Evolutionary conservation across 2,113 vertebrate genomes (phyloP).

Genomic region (Illadopsis cleaveri): DNA sequence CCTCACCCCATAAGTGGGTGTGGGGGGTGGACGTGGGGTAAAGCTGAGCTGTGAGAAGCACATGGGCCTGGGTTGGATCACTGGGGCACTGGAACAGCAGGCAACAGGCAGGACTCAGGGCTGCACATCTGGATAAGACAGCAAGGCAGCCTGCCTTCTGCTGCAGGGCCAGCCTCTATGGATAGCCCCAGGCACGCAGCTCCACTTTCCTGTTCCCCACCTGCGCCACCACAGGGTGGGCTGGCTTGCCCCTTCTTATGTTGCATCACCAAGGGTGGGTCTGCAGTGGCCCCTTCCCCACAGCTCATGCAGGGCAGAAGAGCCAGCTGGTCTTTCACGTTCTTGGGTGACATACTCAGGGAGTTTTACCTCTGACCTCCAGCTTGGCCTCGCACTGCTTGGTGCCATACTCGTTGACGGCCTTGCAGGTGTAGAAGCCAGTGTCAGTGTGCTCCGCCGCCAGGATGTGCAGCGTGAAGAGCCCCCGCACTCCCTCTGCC

Average conservation of each 20-base stretch:
- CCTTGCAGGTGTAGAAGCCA: conserved; percentile 93
- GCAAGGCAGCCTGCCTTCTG: neutral
- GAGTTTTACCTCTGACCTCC: conserved; percentile 89
- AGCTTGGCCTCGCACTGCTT: conserved; percentile 92
- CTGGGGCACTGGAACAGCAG: neutral
- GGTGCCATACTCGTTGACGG: conserved; percentile 95
- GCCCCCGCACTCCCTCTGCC: conserved; percentile 76
- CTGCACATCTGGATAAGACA: neutral
- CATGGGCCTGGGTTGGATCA: neutral
- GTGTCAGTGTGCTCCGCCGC: conserved; percentile 82
- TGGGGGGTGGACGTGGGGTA: rapidly evolving
- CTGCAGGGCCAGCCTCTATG: neutral
- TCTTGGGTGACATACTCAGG: rapidly evolving
- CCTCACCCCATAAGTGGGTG: neutral
- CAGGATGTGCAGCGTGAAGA: conserved; percentile 86
- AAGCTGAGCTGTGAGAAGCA: neutral
- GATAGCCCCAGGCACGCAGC: neutral
- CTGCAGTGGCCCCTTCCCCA: neutral
- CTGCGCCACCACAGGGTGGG: rapidly evolving
- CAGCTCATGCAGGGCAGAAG: neutral
- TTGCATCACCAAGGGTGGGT: neutral
- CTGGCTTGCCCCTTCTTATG: neutral
- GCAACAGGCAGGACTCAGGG: neutral
- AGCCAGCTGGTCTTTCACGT: neutral
- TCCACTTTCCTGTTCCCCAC: neutral